These are phyloP conservation scores for Caerostris extrusa DNA, from an alignment of 1,140 invertebrate genomes.

Conservation along the genomic window DNA sequence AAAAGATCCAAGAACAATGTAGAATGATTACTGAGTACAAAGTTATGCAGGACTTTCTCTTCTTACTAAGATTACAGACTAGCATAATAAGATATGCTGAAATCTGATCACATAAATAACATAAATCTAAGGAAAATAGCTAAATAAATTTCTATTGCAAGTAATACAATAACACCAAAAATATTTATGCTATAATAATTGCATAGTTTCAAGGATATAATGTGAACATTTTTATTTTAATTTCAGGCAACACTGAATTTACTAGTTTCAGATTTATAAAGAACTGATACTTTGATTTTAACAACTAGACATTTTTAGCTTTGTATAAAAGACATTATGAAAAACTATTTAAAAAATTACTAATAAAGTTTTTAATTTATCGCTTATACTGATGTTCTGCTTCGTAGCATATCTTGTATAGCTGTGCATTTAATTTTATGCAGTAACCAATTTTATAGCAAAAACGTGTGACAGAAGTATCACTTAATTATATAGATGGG, in stretches of 20 bases:
- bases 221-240: conserved; percentile 38
- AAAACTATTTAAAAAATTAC: neutral
- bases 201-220: neutral
- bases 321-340: conserved; percentile 22
- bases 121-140: neutral
- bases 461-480: conserved; percentile 6
- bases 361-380: neutral
- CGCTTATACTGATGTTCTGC: neutral
- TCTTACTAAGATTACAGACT: conserved; percentile 51
- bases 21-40: conserved; percentile 36
- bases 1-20: conserved; percentile 44
- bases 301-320: conserved; percentile 10
- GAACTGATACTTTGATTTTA: conserved; percentile 1
- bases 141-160: conserved; percentile 31
- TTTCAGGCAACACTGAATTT: conserved; percentile 34
- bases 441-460: neutral
- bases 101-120: conserved; percentile 25
- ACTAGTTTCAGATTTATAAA: conserved; percentile 26
- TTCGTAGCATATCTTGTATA: neutral
- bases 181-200: neutral
- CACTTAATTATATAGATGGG: neutral
- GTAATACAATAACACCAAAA: neutral
- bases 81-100: conserved; percentile 54
- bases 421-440: neutral
- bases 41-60: neutral